phyloP scores from a whole-genome alignment of 2,888 invertebrate species.

The Tanytarsus gracilentus region DNA sequence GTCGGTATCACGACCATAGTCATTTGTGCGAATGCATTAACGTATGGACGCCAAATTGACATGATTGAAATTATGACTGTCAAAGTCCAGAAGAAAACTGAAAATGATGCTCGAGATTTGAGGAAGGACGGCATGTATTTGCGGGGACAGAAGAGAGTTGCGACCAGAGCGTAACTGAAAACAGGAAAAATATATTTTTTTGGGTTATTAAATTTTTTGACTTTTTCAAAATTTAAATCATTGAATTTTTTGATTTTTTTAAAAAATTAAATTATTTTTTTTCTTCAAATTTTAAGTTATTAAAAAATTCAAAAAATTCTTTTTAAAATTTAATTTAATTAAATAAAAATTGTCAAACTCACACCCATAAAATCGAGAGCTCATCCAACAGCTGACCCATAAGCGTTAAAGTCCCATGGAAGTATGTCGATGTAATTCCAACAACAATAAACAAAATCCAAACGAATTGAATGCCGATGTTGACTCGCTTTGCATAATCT shows the following conservation, averaged over 20 bases:
- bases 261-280: too few species aligned
- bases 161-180: constrained; percentile 62
- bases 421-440: constrained; percentile 72
- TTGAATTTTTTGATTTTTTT: too few species aligned
- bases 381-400: constrained; percentile 75
- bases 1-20: constrained; percentile 56
- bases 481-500: constrained; percentile 65
- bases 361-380: constrained; percentile 70
- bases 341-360: too few species aligned
- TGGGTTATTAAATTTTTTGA: background rate
- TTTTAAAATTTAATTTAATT: background rate
- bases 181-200: background rate
- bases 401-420: constrained; percentile 74
- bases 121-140: constrained; percentile 59
- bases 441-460: constrained; percentile 73
- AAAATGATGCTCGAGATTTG: constrained; percentile 45
- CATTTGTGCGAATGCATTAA: constrained; percentile 77
- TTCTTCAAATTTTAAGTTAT: too few species aligned
- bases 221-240: background rate
- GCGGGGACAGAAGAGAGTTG: constrained; percentile 55
- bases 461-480: constrained; percentile 68
- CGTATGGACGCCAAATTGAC: constrained; percentile 63
- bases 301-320: background rate
- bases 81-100: constrained; percentile 49
- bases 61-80: constrained; percentile 58